Percentiles rank a stretch among this genome's conserved stretches.
Conservation (phyloP, 1,140 invertebrate species). For the Drosophila kurseongensis region DNA sequence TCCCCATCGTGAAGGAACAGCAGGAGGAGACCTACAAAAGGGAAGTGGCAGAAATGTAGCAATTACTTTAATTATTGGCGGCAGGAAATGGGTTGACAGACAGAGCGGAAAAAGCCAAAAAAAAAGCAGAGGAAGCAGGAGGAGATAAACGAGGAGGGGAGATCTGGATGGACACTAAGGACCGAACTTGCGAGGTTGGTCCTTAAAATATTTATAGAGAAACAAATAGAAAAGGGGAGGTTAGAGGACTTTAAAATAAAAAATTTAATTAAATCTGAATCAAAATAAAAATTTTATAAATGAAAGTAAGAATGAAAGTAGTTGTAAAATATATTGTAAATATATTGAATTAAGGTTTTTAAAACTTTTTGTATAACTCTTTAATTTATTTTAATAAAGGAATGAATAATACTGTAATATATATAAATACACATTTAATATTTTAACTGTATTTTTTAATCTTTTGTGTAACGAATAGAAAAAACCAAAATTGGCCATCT, state of each 20-base stretch:
- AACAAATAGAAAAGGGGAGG: background rate
- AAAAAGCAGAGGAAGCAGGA: background rate
- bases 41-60: conserved; percentile 80
- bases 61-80: conserved; percentile 83
- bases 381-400: no score
- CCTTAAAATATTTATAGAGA: background rate
- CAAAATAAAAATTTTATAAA: no score
- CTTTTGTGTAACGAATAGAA: no score
- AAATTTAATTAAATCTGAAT: background rate
- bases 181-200: conserved; percentile 13
- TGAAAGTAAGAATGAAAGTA: no score
- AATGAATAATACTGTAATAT: no score
- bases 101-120: conserved; percentile 44
- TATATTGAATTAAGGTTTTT: no score
- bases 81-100: conserved; percentile 80
- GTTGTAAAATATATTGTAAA: no score
- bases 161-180: conserved; percentile 30
- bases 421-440: no score
- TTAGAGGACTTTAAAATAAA: background rate
- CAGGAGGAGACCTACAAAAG: conserved; percentile 44
- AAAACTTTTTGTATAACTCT: no score
- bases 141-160: conserved; percentile 14
- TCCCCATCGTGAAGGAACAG: background rate
- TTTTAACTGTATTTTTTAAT: no score
- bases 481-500: no score